Evolutionary conservation across 2,888 invertebrate species (phyloP).

Genomic region (Ectropis crepuscularia): DNA sequence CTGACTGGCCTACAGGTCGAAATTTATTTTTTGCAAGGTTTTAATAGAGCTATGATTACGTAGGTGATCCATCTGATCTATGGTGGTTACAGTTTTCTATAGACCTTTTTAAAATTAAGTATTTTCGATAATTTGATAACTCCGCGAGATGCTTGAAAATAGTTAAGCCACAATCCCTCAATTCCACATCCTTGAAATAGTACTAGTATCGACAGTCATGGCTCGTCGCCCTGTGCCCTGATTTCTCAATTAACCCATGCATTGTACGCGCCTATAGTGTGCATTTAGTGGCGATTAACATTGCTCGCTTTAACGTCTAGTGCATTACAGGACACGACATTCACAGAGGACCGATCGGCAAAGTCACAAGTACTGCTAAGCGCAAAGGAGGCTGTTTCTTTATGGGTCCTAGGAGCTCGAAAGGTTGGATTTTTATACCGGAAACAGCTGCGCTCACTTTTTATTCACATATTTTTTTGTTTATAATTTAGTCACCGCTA

Average conservation of each 20-base stretch:
- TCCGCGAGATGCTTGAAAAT: background rate
- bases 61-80: too few relatives aligned
- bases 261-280: conserved; percentile 61
- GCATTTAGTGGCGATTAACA: conserved; percentile 81
- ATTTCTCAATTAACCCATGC: conserved; percentile 49
- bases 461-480: conserved; percentile 57
- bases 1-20: too few relatives aligned
- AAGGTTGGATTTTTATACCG: conserved; percentile 88
- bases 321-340: conserved; percentile 89
- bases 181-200: conserved; percentile 12
- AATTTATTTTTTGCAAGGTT: too few relatives aligned
- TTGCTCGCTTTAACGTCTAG: conserved; percentile 78
- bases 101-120: too few relatives aligned
- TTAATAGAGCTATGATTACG: too few relatives aligned
- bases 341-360: conserved; percentile 87
- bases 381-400: conserved; percentile 96
- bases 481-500: conserved; percentile 20
- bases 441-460: conserved; percentile 60
- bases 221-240: conserved; percentile 23
- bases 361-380: conserved; percentile 94
- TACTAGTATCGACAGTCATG: conserved; percentile 15
- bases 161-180: too few relatives aligned
- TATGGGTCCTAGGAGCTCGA: conserved; percentile 96
- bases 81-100: too few relatives aligned
- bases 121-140: too few relatives aligned